A percentile compares a stretch with the other conserved stretches of the same genome.
phyloP scores from a whole-genome alignment of 1,140 invertebrate genomes.

The Pentalonia nigronervosa region DNA sequence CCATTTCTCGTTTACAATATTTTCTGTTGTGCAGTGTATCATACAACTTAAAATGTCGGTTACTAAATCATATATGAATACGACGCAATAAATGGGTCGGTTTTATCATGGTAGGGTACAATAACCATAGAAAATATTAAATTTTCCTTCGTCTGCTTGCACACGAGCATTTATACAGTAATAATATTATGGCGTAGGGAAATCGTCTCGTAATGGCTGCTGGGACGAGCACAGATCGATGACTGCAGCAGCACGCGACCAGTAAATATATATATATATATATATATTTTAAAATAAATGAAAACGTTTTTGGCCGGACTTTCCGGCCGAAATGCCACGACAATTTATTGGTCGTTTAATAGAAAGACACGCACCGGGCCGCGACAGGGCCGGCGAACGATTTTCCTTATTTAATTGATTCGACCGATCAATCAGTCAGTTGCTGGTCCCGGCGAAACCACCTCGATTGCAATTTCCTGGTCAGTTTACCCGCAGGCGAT shows the following conservation, averaged over 20 bases:
- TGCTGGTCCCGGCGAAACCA: constrained; percentile 43
- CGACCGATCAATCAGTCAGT: constrained; percentile 47
- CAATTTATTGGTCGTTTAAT: constrained; percentile 55
- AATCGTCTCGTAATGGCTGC: neutral
- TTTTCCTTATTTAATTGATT: constrained; percentile 56
- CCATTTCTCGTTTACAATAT: too few species aligned
- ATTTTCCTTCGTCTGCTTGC: neutral
- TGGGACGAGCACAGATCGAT: neutral
- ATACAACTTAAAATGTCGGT: neutral
- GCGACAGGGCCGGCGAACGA: neutral
- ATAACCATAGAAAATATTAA: neutral
- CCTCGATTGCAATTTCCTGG: constrained; percentile 55
- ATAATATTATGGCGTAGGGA: neutral
- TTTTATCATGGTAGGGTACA: too few species aligned
- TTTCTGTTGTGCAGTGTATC: too few species aligned
- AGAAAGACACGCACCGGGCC: constrained; percentile 10
- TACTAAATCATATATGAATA: neutral
- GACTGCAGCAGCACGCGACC: neutral
- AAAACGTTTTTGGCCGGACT: constrained; percentile 45
- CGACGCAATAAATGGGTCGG: neutral
- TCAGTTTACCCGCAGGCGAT: neutral
- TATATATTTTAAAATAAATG: constrained; percentile 13
- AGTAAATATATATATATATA: neutral
- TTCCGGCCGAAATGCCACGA: neutral
- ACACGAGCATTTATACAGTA: neutral